Evolutionary conservation across 2,113 vertebrate genomes (phyloP).

Genomic region (Oncorhynchus nerka): DNA sequence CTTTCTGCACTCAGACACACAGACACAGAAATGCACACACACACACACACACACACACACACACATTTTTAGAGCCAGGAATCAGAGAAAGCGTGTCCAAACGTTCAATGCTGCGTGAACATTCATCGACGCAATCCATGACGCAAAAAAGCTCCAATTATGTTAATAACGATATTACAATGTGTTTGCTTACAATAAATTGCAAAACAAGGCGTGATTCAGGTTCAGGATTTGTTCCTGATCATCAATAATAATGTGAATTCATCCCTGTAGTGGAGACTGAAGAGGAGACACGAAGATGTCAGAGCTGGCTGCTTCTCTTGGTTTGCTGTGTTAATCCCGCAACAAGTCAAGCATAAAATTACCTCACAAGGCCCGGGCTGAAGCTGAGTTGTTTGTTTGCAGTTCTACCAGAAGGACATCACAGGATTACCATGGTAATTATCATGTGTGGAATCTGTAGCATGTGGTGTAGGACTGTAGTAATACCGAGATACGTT

Average conservation of each 20-base stretch:
- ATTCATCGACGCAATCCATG: neutral
- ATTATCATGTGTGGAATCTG: slow-evolving; percentile 2
- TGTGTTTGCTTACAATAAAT: neutral
- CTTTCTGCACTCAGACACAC: neutral
- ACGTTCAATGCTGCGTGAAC: neutral
- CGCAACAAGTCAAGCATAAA: slow-evolving; percentile 3
- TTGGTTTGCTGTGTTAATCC: neutral
- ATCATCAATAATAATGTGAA: neutral
- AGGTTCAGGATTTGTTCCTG: neutral
- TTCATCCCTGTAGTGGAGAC: neutral
- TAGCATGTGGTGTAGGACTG: neutral
- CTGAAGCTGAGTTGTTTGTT: neutral
- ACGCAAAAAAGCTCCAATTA: neutral
- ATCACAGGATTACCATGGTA: neutral
- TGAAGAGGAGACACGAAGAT: neutral
- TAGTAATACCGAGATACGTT: neutral
- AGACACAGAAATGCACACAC: no score
- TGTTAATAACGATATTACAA: neutral
- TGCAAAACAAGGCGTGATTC: neutral
- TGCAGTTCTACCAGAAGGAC: neutral
- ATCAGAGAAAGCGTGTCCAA: neutral
- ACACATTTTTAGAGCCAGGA: neutral
- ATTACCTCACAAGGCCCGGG: neutral
- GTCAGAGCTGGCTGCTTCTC: neutral
- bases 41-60: neutral